phyloP scores from a whole-genome alignment of 2,797 vertebrate genomes.

The Poecilia wingei region DNA sequence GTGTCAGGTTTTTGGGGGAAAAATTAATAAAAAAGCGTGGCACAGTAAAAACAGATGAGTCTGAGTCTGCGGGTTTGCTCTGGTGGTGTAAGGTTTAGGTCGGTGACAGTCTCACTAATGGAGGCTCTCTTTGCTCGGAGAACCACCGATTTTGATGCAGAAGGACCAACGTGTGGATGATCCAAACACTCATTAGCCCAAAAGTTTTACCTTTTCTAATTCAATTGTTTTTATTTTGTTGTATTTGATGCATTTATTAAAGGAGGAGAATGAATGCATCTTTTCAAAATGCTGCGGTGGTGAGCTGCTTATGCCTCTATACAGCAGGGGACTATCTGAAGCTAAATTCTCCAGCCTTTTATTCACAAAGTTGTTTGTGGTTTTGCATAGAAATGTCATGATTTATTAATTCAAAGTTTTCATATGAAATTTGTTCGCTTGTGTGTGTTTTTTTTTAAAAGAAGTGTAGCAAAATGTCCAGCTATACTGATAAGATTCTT shows the following conservation, averaged over 20 bases:
- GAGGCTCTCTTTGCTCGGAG: slow-evolving; percentile 36
- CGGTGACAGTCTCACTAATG: slow-evolving; percentile 59
- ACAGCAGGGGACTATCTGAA: slow-evolving; percentile 42
- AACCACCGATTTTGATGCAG: slow-evolving; percentile 29
- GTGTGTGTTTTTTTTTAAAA: not conserved
- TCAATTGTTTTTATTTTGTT: slow-evolving; percentile 54
- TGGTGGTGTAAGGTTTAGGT: slow-evolving; percentile 71
- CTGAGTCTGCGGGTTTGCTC: slow-evolving; percentile 87
- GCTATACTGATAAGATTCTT: not conserved
- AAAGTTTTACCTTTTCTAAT: slow-evolving; percentile 53
- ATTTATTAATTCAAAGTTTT: not conserved
- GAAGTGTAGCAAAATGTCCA: not conserved
- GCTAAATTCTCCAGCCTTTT: slow-evolving; percentile 61
- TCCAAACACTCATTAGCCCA: slow-evolving; percentile 35
- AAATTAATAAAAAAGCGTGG: slow-evolving; percentile 91
- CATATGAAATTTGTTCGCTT: not conserved
- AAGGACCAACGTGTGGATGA: slow-evolving; percentile 44
- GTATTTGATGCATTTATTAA: slow-evolving; percentile 53
- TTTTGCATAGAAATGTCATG: slow-evolving; percentile 22
- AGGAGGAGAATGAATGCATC: slow-evolving; percentile 45
- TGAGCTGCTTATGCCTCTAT: slow-evolving; percentile 34
- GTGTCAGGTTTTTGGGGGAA: slow-evolving; percentile 88
- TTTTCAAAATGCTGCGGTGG: slow-evolving; percentile 33
- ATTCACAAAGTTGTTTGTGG: slow-evolving; percentile 26
- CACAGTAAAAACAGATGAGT: slow-evolving; percentile 87